A percentile compares a stretch with the other conserved stretches of the same genome.
These are phyloP conservation scores for Synanthedon formicaeformis DNA, from an alignment of 2,888 invertebrate genomes.

Conservation along the genomic window DNA sequence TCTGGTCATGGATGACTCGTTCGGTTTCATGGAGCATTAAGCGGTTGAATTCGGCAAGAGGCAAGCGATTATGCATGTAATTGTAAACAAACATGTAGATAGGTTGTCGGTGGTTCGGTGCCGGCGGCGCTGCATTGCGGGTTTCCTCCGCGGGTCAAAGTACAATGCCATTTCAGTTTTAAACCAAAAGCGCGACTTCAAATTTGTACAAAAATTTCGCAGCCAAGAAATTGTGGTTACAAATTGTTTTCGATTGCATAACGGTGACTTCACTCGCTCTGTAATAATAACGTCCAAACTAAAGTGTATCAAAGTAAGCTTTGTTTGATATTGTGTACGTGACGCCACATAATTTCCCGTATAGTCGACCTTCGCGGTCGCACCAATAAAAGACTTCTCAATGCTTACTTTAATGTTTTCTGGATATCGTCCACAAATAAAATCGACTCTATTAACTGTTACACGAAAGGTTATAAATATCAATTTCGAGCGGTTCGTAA, in stretches of 20 bases:
- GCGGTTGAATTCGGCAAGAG: conserved; percentile 6
- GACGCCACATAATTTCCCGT: neutral
- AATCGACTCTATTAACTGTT: neutral
- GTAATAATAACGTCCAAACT: neutral
- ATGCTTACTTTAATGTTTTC: neutral
- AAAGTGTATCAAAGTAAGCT: neutral
- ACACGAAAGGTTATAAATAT: neutral
- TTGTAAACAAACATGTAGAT: conserved; percentile 30
- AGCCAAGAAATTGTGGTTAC: neutral
- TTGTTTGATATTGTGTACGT: neutral
- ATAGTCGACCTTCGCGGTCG: conserved; percentile 2
- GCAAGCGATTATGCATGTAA: conserved; percentile 21
- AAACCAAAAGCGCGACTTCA: conserved; percentile 17
- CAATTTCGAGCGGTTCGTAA: neutral
- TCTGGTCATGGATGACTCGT: neutral
- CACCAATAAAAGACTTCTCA: neutral
- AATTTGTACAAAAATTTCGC: neutral
- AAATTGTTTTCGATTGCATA: neutral
- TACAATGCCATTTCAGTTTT: conserved; percentile 41
- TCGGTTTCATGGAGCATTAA: neutral
- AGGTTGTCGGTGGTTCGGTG: conserved; percentile 42
- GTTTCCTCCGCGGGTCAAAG: conserved; percentile 32
- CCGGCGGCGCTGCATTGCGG: conserved; percentile 51
- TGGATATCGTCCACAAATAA: neutral
- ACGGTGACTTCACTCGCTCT: neutral